phyloP scores from a whole-genome alignment of 2,113 vertebrate genomes.

The Tenrec ecaudatus region DNA sequence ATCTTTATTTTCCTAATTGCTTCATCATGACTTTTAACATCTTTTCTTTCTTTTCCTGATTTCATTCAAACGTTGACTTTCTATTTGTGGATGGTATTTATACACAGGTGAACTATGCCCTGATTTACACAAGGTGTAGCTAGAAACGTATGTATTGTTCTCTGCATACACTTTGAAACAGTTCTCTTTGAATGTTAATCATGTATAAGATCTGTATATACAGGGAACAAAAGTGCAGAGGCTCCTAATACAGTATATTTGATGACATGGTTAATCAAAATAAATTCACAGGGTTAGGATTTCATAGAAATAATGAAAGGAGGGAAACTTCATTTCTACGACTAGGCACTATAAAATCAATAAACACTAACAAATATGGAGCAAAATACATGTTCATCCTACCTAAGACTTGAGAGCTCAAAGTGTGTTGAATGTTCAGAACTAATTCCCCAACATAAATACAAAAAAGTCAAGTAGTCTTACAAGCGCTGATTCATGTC shows the following conservation, averaged over 20 bases:
- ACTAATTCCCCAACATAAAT: background rate
- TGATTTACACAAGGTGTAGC: background rate
- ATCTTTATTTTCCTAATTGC: background rate
- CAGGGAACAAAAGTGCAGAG: background rate
- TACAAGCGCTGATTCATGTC: background rate
- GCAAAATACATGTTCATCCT: background rate
- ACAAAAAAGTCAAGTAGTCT: background rate
- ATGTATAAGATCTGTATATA: background rate
- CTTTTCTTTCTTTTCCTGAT: background rate
- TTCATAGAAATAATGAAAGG: background rate
- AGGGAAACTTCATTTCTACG: background rate
- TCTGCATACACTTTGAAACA: background rate
- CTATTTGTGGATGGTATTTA: background rate
- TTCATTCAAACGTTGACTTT: background rate
- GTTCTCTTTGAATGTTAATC: background rate
- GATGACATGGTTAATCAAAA: background rate
- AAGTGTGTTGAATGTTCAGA: background rate
- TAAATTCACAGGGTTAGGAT: too few relatives aligned
- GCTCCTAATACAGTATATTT: background rate
- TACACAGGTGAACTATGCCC: background rate
- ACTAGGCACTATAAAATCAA: background rate
- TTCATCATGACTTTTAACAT: background rate
- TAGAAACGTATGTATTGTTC: background rate
- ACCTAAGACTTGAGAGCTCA: background rate
- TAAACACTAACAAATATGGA: background rate